Evolutionary conservation across 2,113 vertebrate genomes (phyloP).

Genomic region (Ia io): DNA sequence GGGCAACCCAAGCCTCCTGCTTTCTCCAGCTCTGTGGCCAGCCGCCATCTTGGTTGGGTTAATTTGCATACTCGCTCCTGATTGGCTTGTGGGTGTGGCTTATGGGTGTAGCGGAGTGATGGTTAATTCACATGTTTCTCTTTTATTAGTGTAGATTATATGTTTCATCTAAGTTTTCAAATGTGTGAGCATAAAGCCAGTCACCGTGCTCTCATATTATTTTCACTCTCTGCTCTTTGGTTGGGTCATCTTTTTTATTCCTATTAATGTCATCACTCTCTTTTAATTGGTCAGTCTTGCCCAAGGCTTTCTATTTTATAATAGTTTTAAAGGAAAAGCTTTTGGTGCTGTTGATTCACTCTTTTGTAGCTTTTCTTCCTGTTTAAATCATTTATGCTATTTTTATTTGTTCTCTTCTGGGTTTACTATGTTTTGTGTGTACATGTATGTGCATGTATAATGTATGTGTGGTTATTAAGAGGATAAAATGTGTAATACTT

Average conservation of each 20-base stretch:
- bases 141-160: too few species aligned
- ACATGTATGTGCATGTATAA: too few species aligned
- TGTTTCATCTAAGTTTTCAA: not conserved
- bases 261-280: too few species aligned
- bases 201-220: fast-evolving
- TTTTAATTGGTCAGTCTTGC: not conserved
- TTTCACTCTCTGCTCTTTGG: not conserved
- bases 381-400: too few species aligned
- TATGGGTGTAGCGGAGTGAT: too few species aligned
- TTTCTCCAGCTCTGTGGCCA: too few species aligned
- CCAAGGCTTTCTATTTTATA: not conserved
- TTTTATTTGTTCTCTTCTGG: not conserved
- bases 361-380: not conserved
- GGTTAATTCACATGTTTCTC: too few species aligned
- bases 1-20: too few species aligned
- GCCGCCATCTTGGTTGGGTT: too few species aligned
- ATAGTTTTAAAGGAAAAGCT: not conserved
- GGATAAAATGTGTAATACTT: not conserved
- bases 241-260: too few species aligned
- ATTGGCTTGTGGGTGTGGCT: too few species aligned
- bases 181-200: fast-evolving
- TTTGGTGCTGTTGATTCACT: not conserved
- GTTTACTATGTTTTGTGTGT: not conserved
- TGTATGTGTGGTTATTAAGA: not conserved
- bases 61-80: too few species aligned